These are phyloP conservation scores for Cherax quadricarinatus DNA, from an alignment of 1,140 invertebrate genomes.

Conservation along the genomic window DNA sequence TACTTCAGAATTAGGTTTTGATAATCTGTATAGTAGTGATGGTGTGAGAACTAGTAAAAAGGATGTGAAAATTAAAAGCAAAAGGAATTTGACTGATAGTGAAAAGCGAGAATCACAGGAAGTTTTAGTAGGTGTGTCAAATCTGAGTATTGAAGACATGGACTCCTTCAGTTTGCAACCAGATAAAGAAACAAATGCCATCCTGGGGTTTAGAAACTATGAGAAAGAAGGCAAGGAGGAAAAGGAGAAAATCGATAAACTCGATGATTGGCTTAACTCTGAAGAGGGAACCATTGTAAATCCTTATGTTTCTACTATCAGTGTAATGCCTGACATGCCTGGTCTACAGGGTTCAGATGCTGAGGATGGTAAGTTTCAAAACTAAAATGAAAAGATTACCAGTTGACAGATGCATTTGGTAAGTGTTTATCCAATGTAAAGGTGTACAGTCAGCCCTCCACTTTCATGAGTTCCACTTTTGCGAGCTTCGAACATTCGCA, in stretches of 20 bases:
- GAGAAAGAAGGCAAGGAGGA: neutral
- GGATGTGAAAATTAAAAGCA: conserved; percentile 17
- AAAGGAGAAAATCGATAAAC: conserved; percentile 16
- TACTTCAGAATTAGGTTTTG: neutral
- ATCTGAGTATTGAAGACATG: neutral
- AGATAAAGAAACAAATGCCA: neutral
- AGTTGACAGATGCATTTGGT: too few species aligned
- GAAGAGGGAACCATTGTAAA: conserved; percentile 43
- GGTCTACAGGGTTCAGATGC: conserved; percentile 23
- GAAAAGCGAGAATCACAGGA: conserved; percentile 25
- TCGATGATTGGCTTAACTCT: conserved; percentile 56
- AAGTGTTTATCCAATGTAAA: too few species aligned
- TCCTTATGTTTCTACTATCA: conserved; percentile 50
- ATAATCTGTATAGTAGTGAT: neutral
- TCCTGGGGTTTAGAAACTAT: conserved; percentile 1
- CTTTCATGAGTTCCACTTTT: too few species aligned
- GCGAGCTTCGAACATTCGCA: too few species aligned
- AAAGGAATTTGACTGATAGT: conserved; percentile 11
- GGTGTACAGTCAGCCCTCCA: too few species aligned
- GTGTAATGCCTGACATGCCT: conserved; percentile 30
- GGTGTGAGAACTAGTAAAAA: conserved; percentile 43
- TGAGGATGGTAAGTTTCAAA: conserved; percentile 28
- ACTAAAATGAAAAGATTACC: neutral
- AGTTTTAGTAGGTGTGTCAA: conserved; percentile 15
- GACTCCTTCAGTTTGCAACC: conserved; percentile 1